Conservation (phyloP, 2,113 vertebrate species). For the Podarcis raffonei region DNA sequence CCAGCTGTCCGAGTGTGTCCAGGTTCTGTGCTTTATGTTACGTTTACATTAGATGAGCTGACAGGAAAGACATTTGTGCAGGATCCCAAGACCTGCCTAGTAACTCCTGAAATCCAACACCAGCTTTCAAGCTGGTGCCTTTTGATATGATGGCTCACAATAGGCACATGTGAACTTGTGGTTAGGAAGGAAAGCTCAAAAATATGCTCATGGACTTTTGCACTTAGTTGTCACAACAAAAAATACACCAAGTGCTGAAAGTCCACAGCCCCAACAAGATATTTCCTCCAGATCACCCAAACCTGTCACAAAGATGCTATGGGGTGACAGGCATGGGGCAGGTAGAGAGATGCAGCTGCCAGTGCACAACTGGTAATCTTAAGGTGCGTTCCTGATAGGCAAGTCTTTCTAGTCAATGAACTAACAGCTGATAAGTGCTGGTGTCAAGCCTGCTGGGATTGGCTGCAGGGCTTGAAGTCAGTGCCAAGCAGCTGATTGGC, state of each 20-base stretch:
- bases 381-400: no score
- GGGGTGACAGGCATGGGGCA: no score
- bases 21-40: neutral
- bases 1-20: neutral
- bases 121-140: no score
- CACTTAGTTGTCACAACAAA: neutral
- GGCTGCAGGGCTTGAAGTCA: no score
- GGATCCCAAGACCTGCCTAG: neutral
- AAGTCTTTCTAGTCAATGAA: no score
- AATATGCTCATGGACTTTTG: neutral
- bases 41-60: neutral
- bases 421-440: no score
- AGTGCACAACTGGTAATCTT: no score
- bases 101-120: neutral
- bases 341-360: no score
- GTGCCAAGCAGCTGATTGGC: no score
- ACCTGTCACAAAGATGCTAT: no score
- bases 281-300: no score
- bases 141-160: neutral
- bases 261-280: neutral
- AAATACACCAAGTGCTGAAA: neutral
- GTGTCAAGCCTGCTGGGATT: no score
- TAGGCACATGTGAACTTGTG: neutral
- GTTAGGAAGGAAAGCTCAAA: neutral
- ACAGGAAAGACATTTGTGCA: neutral